A percentile compares a stretch with the other conserved stretches of the same genome.
These are phyloP conservation scores for Tuta absoluta DNA, from an alignment of 2,888 invertebrate species.

Conservation along the genomic window DNA sequence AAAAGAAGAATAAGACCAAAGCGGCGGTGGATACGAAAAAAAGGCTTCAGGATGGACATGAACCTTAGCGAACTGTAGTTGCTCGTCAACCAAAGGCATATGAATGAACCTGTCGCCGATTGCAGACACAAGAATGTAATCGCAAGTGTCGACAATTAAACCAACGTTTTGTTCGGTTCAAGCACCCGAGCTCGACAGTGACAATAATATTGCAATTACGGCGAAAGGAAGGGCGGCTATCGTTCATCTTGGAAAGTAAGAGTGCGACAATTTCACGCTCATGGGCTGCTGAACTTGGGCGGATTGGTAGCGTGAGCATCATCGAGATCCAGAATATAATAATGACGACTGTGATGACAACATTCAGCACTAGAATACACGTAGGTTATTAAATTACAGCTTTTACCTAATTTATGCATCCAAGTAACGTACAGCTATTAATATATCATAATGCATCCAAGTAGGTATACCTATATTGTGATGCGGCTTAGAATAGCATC, in stretches of 20 bases:
- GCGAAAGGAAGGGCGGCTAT: conserved; percentile 69
- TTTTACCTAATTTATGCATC: too few relatives aligned
- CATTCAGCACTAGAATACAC: too few relatives aligned
- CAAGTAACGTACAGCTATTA: too few relatives aligned
- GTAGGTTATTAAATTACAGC: too few relatives aligned
- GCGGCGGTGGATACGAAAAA: too few relatives aligned
- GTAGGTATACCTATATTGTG: too few relatives aligned
- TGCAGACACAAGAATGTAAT: not conserved
- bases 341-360: not conserved
- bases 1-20: too few relatives aligned
- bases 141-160: conserved; percentile 6
- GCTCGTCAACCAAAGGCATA: not conserved
- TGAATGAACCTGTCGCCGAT: not conserved
- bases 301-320: not conserved
- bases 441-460: too few relatives aligned
- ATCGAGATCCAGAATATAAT: not conserved
- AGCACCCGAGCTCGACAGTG: conserved; percentile 36
- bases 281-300: conserved; percentile 67
- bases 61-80: too few relatives aligned
- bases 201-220: conserved; percentile 65
- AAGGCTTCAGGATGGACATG: too few relatives aligned
- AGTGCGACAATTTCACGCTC: conserved; percentile 76
- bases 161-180: conserved; percentile 13
- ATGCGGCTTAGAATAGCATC: too few relatives aligned
- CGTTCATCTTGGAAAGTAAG: conserved; percentile 74